Conservation (phyloP, 2,113 vertebrate species). For the Notothenia coriiceps region DNA sequence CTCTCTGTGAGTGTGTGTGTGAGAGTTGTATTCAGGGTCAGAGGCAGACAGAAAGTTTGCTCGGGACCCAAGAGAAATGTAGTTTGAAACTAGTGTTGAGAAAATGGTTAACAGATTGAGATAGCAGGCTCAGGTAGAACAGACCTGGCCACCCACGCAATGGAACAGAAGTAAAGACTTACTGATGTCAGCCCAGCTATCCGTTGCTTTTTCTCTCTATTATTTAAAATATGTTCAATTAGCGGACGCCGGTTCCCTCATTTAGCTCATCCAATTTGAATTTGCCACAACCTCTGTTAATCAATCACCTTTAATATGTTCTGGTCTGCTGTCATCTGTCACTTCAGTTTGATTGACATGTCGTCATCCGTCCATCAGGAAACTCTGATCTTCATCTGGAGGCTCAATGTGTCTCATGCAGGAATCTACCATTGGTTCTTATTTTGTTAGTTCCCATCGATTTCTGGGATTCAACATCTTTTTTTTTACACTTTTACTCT, state of each 20-base stretch:
- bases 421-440: no score
- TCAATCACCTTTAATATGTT: not conserved
- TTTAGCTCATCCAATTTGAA: not conserved
- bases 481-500: no score
- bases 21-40: conserved; percentile 46
- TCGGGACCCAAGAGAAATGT: conserved; percentile 50
- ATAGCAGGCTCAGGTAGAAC: conserved; percentile 61
- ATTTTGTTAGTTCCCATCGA: no score
- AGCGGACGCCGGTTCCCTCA: not conserved
- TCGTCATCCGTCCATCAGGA: not conserved
- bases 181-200: not conserved
- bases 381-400: not conserved
- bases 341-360: not conserved
- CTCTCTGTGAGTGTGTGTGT: conserved; percentile 21
- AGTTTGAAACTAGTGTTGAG: conserved; percentile 58
- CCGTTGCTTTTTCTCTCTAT: not conserved
- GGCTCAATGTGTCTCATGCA: no score
- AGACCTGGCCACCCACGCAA: conserved; percentile 25
- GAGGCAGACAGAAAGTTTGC: conserved; percentile 53
- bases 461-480: no score
- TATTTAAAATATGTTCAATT: not conserved
- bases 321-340: not conserved
- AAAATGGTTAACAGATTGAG: conserved; percentile 65
- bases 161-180: conserved; percentile 11
- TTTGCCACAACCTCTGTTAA: not conserved